These are phyloP conservation scores for Ficedula albicollis DNA, from an alignment of 2,797 vertebrate species.

Conservation along the genomic window DNA sequence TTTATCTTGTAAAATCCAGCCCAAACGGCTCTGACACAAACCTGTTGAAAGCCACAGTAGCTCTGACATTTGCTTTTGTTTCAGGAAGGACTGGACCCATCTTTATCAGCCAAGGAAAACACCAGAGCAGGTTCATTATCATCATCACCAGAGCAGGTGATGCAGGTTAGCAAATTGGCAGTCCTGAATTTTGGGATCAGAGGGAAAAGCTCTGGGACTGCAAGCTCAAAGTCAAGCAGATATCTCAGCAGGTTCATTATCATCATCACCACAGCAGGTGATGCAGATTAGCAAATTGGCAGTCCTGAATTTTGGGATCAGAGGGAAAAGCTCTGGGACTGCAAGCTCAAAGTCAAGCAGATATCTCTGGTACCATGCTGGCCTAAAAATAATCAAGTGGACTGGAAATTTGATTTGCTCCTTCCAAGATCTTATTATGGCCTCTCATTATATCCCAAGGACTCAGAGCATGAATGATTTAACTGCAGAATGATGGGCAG, in stretches of 20 bases:
- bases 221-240: neutral
- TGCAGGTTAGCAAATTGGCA: neutral
- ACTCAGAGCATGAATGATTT: slow-evolving; percentile 32
- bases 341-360: neutral
- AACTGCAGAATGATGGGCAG: neutral
- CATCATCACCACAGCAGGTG: too few relatives aligned
- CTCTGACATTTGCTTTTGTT: neutral
- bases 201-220: neutral
- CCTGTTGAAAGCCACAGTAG: neutral
- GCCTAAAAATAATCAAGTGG: slow-evolving; percentile 11
- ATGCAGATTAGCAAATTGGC: neutral
- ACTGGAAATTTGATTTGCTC: neutral
- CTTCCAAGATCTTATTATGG: slow-evolving; percentile 13
- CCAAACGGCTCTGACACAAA: neutral
- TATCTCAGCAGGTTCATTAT: too few relatives aligned
- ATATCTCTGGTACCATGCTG: neutral
- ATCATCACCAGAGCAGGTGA: neutral
- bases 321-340: neutral
- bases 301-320: neutral
- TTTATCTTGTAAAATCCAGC: neutral
- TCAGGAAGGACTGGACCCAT: neutral
- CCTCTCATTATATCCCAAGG: slow-evolving; percentile 1
- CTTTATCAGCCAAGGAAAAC: neutral
- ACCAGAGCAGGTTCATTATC: neutral
- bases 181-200: neutral